Base-by-base conservation (phyloP, 1,140 invertebrate genomes). In the Hylaeus anthracinus region DNA sequence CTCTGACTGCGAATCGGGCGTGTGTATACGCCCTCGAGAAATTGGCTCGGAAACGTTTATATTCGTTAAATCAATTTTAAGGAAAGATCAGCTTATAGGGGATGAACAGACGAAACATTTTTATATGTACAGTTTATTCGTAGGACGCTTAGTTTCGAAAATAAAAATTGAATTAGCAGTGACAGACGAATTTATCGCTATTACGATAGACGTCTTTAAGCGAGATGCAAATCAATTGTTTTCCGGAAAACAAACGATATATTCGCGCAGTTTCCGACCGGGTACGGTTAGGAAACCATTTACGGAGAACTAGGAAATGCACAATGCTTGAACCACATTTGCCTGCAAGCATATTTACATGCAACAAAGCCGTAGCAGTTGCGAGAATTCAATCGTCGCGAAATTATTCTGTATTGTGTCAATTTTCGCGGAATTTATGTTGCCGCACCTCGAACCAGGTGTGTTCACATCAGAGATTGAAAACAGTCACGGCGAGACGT, bases 351-450 rank as follows among this genome's bases (percentile, higher is more conserved):
- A 64, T 51, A 55, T 55, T 65, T n/a, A 0, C 37, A 3, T n/a
- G 9, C 12, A 58, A 75, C 63, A 67, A 56, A 56, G 63, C 41
- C 8, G 41, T 45, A 48, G 8, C 37, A 14, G 37, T 14, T 0
- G 6, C 8, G 26, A 0, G 8, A 48, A 76, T 48, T 76, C 74
- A 39, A 67, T 15, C 8, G 15, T 45, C 41, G n/a, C 15, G 53
- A n/a, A 67, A 76, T 76, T 76, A 69, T 69, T 69, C 26, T 48
- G 1, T 12, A n/a, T 58, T n/a, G 14, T n/a, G 43, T 60, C 26
- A 69, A 76, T 76, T 69, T 76, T 39, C 73, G 10, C 41, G 41
- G 51, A 75, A 75, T 75, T 75, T 45, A 3, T 45, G 65, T 69
- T 58, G 43, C 3, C 14, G 2, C 26, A 8, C 10, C 53, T 48